Evolutionary conservation across 2,888 invertebrate genomes (phyloP).

Genomic region (Coenonympha glycerion): DNA sequence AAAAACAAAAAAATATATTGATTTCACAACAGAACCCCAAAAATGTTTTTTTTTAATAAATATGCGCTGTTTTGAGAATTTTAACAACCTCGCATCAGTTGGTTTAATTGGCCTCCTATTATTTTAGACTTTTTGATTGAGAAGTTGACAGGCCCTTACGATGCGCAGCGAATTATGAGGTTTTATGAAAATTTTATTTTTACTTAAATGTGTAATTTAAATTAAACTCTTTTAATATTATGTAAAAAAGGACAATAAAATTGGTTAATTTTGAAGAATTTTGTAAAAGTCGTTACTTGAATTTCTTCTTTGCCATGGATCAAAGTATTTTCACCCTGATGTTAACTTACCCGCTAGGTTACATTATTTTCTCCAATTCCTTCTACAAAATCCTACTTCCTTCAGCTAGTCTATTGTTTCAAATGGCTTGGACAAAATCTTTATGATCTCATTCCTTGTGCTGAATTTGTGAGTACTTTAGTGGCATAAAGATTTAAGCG

Average conservation of each 20-base stretch:
- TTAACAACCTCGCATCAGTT: conserved; percentile 33
- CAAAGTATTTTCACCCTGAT: too few relatives aligned
- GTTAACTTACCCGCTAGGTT: too few relatives aligned
- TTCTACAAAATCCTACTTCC: too few relatives aligned
- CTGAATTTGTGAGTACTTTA: too few relatives aligned
- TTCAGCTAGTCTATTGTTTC: too few relatives aligned
- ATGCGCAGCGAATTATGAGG: conserved; percentile 22
- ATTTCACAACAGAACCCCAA: neutral
- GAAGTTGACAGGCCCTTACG: conserved; percentile 32
- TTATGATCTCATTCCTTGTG: too few relatives aligned
- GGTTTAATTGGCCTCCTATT: conserved; percentile 46
- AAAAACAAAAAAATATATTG: neutral
- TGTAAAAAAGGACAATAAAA: conserved; percentile 14
- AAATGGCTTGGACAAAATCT: too few relatives aligned
- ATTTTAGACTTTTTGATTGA: conserved; percentile 40
- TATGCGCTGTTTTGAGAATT: conserved; percentile 28
- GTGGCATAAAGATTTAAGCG: too few relatives aligned
- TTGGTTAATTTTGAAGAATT: too few relatives aligned
- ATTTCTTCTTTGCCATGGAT: too few relatives aligned
- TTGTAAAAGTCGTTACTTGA: neutral
- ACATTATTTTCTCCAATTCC: too few relatives aligned
- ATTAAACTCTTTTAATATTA: conserved; percentile 5
- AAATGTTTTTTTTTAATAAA: neutral
- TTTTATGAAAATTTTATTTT: conserved; percentile 9
- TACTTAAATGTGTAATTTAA: conserved; percentile 9